These are phyloP conservation scores for Mythimna loreyi DNA, from an alignment of 2,888 invertebrate genomes.

Conservation along the genomic window DNA sequence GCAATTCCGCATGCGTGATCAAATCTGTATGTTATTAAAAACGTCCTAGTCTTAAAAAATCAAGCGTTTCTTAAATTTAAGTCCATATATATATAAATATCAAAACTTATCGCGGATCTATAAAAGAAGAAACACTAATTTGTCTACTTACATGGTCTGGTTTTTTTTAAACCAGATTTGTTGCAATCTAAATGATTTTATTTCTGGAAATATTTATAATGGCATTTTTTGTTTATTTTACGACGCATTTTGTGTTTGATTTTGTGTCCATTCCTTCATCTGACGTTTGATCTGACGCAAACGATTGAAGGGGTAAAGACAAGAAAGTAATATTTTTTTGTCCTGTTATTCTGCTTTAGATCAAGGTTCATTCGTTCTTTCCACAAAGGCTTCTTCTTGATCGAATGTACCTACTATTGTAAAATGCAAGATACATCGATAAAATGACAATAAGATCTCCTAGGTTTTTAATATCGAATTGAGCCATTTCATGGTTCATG, in stretches of 20 bases:
- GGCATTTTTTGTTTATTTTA: neutral
- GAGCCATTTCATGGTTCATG: too few species aligned
- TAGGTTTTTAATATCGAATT: too few species aligned
- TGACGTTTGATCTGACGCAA: neutral
- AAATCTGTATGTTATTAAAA: too few species aligned
- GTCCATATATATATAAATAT: too few species aligned
- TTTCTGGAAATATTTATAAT: neutral
- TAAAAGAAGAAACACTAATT: neutral
- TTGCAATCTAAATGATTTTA: constrained; percentile 7
- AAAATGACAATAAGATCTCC: too few species aligned
- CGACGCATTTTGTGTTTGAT: neutral
- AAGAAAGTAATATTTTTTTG: neutral
- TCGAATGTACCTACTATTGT: neutral
- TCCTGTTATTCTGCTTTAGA: neutral
- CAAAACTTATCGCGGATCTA: too few species aligned
- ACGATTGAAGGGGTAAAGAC: neutral
- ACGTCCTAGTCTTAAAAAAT: too few species aligned
- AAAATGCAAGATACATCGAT: neutral
- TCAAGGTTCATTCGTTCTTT: neutral
- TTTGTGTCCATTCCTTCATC: neutral
- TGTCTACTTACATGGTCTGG: constrained; percentile 29
- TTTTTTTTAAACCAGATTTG: constrained; percentile 6
- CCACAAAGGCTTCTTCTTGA: neutral
- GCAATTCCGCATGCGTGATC: too few species aligned
- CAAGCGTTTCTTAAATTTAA: too few species aligned